Base-by-base conservation (phyloP, 2,888 invertebrate species). In the Fissipunctia ypsillon region DNA sequence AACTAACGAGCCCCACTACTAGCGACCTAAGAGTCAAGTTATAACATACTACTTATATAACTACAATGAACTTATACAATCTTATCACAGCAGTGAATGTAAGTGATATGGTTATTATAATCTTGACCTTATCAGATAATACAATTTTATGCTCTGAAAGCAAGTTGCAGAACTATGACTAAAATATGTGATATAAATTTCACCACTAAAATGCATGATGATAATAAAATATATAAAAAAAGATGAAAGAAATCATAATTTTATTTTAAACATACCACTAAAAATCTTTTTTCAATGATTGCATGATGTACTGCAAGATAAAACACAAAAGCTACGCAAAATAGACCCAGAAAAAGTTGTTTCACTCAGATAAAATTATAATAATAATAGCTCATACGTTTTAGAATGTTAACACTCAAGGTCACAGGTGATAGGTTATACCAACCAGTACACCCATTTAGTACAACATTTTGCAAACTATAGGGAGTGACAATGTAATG, bases 91-190 rank as follows among this genome's bases (percentile, higher is more conserved):
- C 28, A 59, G 35, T 22, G 19, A 77, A 59, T 0, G 3, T 19
- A 60, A 45, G 16, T 48, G 78, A 60, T 60, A 75, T 54, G 52
- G 22, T 54, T 76, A 28, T 48, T 54, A 41, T 78, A 56, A 78
- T 70, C 78, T 70, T 61, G 78, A 70, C 76, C 78, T 78, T 78
- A 78, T 76, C 76, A 78, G 76, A 61, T 76, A 61, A 70, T 48
- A 0, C 41, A 14, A 60, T 60, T 54, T 45, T 54, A 52, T 61
- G 60, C 48, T 54, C 45, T 69, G 28, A 41, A 60, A 31, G 10
- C 38, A 41, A 48, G 14, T 52, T 10, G 22, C 25, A 48, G 19
- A 54, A 76, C 25, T 69, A 69, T 60, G 7, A 25, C 14, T 41
- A 54, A 45, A 38, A 35, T n/a, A n/a, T 22, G 0, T 52, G 9